Percentiles rank a stretch among this genome's conserved stretches.
Conservation (phyloP, 2,113 vertebrate genomes). For the Mionectes macconnelli region DNA sequence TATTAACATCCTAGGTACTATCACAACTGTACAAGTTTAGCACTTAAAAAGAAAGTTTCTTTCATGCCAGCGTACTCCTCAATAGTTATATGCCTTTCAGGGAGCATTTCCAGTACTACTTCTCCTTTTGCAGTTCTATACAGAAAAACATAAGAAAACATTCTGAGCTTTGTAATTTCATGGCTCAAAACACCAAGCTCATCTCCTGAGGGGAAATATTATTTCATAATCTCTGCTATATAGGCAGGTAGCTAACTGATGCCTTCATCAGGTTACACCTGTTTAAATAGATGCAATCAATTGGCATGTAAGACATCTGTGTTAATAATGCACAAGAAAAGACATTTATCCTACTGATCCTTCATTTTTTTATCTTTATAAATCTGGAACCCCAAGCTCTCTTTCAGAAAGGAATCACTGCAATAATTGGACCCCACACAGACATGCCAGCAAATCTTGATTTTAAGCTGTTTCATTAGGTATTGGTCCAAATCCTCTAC, state of each 20-base stretch:
- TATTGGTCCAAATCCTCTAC: background rate
- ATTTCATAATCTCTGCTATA: background rate
- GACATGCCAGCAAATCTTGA: background rate
- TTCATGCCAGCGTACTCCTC: background rate
- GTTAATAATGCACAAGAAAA: background rate
- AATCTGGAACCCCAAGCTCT: background rate
- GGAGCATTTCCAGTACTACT: background rate
- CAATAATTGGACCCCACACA: background rate
- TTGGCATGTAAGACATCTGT: background rate
- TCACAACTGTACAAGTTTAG: background rate
- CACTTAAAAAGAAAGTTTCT: background rate
- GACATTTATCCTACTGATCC: background rate
- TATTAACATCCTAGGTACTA: background rate
- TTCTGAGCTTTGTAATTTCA: background rate
- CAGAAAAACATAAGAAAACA: background rate
- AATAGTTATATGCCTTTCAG: background rate
- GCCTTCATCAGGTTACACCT: background rate
- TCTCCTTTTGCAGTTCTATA: background rate
- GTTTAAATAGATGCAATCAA: background rate
- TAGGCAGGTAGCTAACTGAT: background rate
- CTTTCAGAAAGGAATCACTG: background rate
- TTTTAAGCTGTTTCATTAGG: constrained; percentile 16
- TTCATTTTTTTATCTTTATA: background rate
- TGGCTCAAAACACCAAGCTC: background rate
- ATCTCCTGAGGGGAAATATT: background rate